These are phyloP conservation scores for Paraescarpia echinospica DNA, from an alignment of 1,140 invertebrate genomes.

Conservation along the genomic window DNA sequence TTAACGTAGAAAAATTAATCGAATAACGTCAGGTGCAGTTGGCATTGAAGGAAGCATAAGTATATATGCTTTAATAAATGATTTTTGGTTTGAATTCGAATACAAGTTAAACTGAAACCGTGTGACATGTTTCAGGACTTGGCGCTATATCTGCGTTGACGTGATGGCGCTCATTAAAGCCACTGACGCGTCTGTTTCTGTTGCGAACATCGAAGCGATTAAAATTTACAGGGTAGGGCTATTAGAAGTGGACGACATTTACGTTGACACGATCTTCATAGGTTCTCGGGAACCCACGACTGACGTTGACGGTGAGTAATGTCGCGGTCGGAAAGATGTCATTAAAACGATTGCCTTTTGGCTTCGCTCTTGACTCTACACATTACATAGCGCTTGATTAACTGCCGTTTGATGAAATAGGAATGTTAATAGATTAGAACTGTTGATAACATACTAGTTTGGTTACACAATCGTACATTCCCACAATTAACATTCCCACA, in stretches of 20 bases:
- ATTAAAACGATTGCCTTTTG: neutral
- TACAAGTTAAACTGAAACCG: neutral
- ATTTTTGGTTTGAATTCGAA: too few relatives aligned
- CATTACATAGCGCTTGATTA: too few relatives aligned
- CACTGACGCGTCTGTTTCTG: neutral
- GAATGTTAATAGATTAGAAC: too few relatives aligned
- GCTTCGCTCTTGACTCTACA: neutral
- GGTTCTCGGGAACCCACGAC: neutral
- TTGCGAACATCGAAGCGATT: neutral
- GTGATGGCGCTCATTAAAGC: neutral
- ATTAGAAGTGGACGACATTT: neutral
- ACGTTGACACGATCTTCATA: slow-evolving; percentile 1
- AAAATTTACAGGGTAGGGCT: neutral
- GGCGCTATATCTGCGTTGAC: neutral
- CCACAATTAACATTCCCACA: too few relatives aligned
- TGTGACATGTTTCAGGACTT: neutral
- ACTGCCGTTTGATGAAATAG: too few relatives aligned
- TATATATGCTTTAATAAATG: too few relatives aligned
- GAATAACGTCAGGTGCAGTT: too few relatives aligned
- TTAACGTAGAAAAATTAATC: too few relatives aligned
- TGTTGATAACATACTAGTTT: too few relatives aligned
- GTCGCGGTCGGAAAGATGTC: neutral
- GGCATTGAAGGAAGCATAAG: too few relatives aligned
- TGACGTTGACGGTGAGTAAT: neutral
- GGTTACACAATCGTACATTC: too few relatives aligned